A percentile compares a stretch with the other conserved stretches of the same genome.
phyloP scores from a whole-genome alignment of 2,113 vertebrate species.

The Xenopus laevis region DNA sequence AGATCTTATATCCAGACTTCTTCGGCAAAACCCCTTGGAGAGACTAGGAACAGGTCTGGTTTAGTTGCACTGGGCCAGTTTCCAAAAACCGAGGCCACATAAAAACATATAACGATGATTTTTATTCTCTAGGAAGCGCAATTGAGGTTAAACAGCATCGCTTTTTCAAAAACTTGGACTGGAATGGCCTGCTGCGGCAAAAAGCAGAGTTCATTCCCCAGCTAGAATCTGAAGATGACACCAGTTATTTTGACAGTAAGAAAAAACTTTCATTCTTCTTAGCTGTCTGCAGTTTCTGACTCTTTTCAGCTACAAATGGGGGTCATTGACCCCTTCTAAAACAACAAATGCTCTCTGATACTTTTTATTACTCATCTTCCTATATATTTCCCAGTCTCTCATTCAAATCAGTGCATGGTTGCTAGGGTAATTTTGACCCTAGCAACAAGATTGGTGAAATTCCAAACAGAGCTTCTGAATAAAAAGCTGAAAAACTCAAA shows the following conservation, averaged over 20 bases:
- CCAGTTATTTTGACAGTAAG: slow-evolving; percentile 98
- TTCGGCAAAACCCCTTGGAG: slow-evolving; percentile 89
- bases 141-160: slow-evolving; percentile 92
- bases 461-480: too few relatives aligned
- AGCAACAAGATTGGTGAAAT: too few relatives aligned
- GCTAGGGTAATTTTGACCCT: too few relatives aligned
- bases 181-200: slow-evolving; percentile 92
- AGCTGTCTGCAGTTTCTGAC: too few relatives aligned
- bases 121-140: slow-evolving; percentile 72
- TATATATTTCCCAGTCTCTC: too few relatives aligned
- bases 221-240: slow-evolving; percentile 94
- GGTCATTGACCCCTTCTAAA: too few relatives aligned
- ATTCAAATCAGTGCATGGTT: too few relatives aligned
- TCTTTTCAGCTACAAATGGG: too few relatives aligned
- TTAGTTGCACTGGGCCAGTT: slow-evolving; percentile 17
- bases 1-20: slow-evolving; percentile 88
- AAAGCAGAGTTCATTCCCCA: slow-evolving; percentile 98
- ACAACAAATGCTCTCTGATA: too few relatives aligned
- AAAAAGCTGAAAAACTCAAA: too few relatives aligned
- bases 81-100: neutral
- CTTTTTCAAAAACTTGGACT: slow-evolving; percentile 91
- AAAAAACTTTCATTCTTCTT: neutral
- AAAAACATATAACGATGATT: neutral
- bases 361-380: too few relatives aligned
- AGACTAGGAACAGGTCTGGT: slow-evolving; percentile 86